These are phyloP conservation scores for Xylophagus ater DNA, from an alignment of 2,888 invertebrate genomes.

Conservation along the genomic window DNA sequence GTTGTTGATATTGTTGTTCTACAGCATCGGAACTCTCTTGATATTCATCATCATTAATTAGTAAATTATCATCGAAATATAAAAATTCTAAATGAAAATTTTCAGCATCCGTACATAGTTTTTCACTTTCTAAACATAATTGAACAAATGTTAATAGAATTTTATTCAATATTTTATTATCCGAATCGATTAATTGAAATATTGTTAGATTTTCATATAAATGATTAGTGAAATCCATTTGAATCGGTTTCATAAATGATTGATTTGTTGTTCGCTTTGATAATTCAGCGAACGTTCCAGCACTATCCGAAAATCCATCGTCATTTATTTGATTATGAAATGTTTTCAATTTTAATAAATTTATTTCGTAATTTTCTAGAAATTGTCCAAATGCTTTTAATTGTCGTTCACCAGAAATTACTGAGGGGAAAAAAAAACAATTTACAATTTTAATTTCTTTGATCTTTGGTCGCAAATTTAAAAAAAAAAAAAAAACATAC, in stretches of 20 bases:
- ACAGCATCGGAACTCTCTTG: not conserved
- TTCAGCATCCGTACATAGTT: constrained; percentile 55
- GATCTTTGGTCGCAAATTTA: no score
- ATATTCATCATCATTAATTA: constrained; percentile 2
- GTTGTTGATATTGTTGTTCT: constrained; percentile 12
- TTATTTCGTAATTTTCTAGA: constrained; percentile 26
- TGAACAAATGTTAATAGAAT: constrained; percentile 68
- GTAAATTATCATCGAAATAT: constrained; percentile 28
- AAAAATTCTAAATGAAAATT: constrained; percentile 43
- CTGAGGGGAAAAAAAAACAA: no score
- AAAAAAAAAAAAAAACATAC: no score
- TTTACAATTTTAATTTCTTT: no score
- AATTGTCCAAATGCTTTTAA: constrained; percentile 30
- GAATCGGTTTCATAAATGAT: no score
- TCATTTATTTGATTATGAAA: no score
- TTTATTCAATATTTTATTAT: constrained; percentile 70
- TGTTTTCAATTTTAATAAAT: no score
- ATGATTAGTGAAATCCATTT: no score
- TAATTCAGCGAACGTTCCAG: no score
- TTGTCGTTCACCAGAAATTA: constrained; percentile 31
- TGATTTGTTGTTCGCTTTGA: no score
- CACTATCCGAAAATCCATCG: no score
- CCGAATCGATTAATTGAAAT: constrained; percentile 63
- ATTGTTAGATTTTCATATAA: constrained; percentile 52
- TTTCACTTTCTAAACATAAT: constrained; percentile 63